Conservation (phyloP, 1,140 invertebrate species). For the Eumaeus atala region DNA sequence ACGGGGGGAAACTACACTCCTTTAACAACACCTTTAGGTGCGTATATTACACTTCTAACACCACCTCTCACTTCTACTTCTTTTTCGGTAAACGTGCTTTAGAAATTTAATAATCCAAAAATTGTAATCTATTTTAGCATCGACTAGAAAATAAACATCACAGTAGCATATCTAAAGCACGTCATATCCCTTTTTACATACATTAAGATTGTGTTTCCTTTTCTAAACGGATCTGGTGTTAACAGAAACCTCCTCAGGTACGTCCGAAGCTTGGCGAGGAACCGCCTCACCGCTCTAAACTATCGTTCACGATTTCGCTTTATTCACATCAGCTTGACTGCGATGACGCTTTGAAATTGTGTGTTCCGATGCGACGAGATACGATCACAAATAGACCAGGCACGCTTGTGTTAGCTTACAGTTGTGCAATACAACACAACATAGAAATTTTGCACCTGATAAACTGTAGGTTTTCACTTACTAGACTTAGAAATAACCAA, state of each 20-base stretch:
- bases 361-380: conserved; percentile 42
- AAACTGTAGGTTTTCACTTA: not conserved
- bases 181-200: conserved; percentile 28
- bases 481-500: not conserved
- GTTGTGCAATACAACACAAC: conserved; percentile 9
- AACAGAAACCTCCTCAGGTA: conserved; percentile 71
- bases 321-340: conserved; percentile 40
- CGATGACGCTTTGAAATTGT: conserved; percentile 39
- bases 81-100: conserved; percentile 9
- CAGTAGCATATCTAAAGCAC: conserved; percentile 24
- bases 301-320: conserved; percentile 53
- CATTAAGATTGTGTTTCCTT: conserved; percentile 60
- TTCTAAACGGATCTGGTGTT: conserved; percentile 65
- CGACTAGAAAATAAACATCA: not conserved
- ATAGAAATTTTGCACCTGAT: conserved; percentile 8
- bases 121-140: conserved; percentile 3
- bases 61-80: not conserved
- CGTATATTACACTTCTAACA: not conserved
- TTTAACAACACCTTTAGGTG: conserved; percentile 89
- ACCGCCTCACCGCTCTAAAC: conserved; percentile 46
- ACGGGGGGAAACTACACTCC: conserved; percentile 85
- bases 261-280: conserved; percentile 52
- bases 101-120: not conserved
- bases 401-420: conserved; percentile 40
- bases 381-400: conserved; percentile 41